phyloP scores from a whole-genome alignment of 2,888 invertebrate species.

The Zeuzera pyrina region DNA sequence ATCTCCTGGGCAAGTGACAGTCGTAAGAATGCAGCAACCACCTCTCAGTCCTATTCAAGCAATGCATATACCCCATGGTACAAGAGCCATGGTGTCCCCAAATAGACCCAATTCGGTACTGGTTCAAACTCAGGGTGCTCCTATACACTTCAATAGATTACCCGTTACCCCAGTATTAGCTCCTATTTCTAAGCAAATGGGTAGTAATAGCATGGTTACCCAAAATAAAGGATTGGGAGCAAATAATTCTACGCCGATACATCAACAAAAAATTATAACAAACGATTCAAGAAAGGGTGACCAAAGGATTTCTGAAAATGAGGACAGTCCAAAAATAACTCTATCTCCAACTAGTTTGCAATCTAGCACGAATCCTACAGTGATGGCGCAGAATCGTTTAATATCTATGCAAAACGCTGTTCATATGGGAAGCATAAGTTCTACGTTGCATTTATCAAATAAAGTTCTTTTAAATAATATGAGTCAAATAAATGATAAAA shows the following conservation, averaged over 20 bases:
- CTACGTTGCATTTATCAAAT: slow-evolving; percentile 43
- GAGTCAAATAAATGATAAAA: slow-evolving; percentile 42
- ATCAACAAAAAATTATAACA: slow-evolving; percentile 52
- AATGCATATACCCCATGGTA: slow-evolving; percentile 49
- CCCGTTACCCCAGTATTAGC: slow-evolving; percentile 73
- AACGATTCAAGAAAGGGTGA: slow-evolving; percentile 44
- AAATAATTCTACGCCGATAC: slow-evolving; percentile 32
- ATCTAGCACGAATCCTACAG: slow-evolving; percentile 46
- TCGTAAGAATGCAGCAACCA: slow-evolving; percentile 67
- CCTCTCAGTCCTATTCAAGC: slow-evolving; percentile 59
- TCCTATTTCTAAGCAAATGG: slow-evolving; percentile 72
- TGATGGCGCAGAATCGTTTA: slow-evolving; percentile 60
- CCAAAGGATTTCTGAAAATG: slow-evolving; percentile 29
- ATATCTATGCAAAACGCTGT: slow-evolving; percentile 59
- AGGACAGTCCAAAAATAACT: slow-evolving; percentile 56
- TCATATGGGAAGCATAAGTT: slow-evolving; percentile 45
- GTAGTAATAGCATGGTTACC: slow-evolving; percentile 54
- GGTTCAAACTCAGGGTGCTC: slow-evolving; percentile 58
- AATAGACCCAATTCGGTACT: slow-evolving; percentile 59
- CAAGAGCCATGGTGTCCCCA: slow-evolving; percentile 58
- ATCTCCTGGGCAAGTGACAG: slow-evolving; percentile 62
- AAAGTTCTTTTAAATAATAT: slow-evolving; percentile 53
- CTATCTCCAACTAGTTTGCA: slow-evolving; percentile 51
- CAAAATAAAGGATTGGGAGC: slow-evolving; percentile 43
- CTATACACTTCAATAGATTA: slow-evolving; percentile 66